Conservation (phyloP, 2,888 invertebrate species). For the Cataglyphis rosenhaueri region DNA sequence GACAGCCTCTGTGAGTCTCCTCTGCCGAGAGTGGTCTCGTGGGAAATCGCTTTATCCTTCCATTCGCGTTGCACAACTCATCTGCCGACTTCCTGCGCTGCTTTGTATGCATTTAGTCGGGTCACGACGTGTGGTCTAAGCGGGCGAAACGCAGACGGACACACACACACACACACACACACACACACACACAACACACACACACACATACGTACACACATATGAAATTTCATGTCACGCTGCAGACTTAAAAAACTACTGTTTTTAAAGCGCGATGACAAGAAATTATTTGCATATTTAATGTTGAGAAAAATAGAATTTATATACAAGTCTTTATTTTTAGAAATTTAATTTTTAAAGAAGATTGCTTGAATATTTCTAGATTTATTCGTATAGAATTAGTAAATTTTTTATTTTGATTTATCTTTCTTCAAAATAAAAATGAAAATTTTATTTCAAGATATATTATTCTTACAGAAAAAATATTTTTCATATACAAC, state of each 20-base stretch:
- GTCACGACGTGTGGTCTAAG: slow-evolving; percentile 11
- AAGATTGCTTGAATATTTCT: background rate
- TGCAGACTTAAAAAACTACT: background rate
- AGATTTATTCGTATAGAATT: background rate
- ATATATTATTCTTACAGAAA: background rate
- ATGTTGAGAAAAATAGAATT: background rate
- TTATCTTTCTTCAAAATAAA: background rate
- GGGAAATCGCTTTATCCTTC: slow-evolving; percentile 59
- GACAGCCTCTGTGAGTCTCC: slow-evolving; percentile 38
- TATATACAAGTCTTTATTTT: background rate
- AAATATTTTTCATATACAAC: background rate
- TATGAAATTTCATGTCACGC: background rate
- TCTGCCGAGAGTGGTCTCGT: slow-evolving; percentile 53
- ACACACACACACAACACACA: too few relatives aligned
- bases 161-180: background rate
- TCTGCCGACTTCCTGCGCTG: slow-evolving; percentile 35
- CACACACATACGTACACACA: background rate
- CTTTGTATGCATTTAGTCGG: slow-evolving; percentile 54
- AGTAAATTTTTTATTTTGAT: background rate
- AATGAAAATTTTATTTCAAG: background rate
- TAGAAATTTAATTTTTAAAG: background rate
- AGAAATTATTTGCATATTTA: background rate
- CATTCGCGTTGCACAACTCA: slow-evolving; percentile 52
- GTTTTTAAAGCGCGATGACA: background rate
- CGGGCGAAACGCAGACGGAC: background rate